A percentile compares a stretch with the other conserved stretches of the same genome.
phyloP scores from a whole-genome alignment of 2,113 vertebrate species.

The Formicarius rufipectus region DNA sequence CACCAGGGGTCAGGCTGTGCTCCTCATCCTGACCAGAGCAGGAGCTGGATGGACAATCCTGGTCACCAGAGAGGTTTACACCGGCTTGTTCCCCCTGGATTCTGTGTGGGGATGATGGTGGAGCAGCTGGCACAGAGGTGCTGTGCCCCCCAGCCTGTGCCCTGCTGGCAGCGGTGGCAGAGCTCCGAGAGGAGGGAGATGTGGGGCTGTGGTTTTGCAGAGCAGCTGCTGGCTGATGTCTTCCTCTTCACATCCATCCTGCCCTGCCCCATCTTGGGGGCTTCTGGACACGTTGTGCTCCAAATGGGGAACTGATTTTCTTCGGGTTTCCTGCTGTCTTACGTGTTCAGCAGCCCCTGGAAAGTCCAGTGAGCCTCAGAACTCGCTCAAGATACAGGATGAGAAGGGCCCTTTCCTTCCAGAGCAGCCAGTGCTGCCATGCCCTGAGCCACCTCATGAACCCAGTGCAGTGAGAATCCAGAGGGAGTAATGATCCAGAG shows the following conservation, averaged over 20 bases:
- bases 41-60: not conserved
- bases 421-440: not conserved
- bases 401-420: not conserved
- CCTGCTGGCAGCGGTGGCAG: not conserved
- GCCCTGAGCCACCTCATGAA: not conserved
- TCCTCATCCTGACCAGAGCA: not conserved
- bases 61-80: not conserved
- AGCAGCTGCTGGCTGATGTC: not conserved
- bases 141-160: not conserved
- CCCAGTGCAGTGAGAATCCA: accelerated
- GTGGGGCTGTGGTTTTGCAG: constrained; percentile 1
- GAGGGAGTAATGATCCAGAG: not conserved
- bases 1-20: not conserved
- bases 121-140: not conserved
- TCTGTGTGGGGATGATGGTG: not conserved
- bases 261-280: not conserved
- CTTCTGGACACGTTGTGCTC: not conserved
- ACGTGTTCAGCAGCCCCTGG: not conserved
- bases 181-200: not conserved
- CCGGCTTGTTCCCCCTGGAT: not conserved
- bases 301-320: constrained; percentile 45
- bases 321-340: constrained; percentile 21
- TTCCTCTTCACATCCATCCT: constrained; percentile 12
- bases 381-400: not conserved
- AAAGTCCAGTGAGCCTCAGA: constrained; percentile 6